phyloP scores from a whole-genome alignment of 1,140 invertebrate genomes.

The Trachymyrmex cornetzi region DNA sequence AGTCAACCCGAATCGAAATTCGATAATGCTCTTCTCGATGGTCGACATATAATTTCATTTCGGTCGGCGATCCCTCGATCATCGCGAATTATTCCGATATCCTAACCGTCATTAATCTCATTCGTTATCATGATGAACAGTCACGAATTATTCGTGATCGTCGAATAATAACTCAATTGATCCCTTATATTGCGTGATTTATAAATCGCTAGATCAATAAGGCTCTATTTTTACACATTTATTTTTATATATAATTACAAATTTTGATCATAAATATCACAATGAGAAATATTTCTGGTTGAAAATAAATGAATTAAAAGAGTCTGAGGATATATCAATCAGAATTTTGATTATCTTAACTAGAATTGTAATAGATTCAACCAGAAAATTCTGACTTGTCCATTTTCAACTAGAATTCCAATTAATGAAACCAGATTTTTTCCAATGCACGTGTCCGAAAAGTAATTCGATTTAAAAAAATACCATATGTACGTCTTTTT shows the following conservation, averaged over 20 bases:
- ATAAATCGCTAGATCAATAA: background rate
- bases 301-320: too few species aligned
- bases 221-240: background rate
- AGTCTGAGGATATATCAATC: too few species aligned
- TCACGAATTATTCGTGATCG: conserved; percentile 13
- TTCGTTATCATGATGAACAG: conserved; percentile 48
- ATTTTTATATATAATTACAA: background rate
- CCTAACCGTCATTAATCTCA: conserved; percentile 42
- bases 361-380: too few species aligned
- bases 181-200: background rate
- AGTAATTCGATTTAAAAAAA: background rate
- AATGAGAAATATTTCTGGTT: too few species aligned
- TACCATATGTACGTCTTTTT: background rate
- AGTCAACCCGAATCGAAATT: conserved; percentile 25
- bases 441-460: background rate
- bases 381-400: too few species aligned
- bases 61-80: conserved; percentile 40
- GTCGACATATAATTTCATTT: conserved; percentile 39
- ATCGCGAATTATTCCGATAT: conserved; percentile 39
- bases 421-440: too few species aligned
- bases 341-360: too few species aligned
- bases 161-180: conserved; percentile 11
- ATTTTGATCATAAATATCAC: background rate
- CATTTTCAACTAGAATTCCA: too few species aligned
- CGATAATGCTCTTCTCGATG: conserved; percentile 32